These are phyloP conservation scores for Cosmia trapezina DNA, from an alignment of 2,888 invertebrate genomes.

Conservation along the genomic window DNA sequence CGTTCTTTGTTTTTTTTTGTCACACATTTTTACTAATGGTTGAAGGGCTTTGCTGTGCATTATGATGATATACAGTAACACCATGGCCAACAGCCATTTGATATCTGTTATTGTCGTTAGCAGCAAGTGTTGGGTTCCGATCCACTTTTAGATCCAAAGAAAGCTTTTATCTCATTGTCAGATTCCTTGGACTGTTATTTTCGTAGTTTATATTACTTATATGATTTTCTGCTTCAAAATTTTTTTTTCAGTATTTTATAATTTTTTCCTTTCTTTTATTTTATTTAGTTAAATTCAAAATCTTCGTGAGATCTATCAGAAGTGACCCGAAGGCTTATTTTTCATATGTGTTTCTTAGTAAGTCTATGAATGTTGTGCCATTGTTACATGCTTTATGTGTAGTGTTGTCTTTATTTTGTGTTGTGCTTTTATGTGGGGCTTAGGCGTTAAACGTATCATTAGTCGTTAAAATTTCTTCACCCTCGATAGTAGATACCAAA, in stretches of 20 bases:
- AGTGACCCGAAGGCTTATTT: conserved; percentile 76
- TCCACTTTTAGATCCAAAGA: background rate
- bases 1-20: background rate
- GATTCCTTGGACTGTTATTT: background rate
- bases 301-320: conserved; percentile 70
- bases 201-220: background rate
- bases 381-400: conserved; percentile 59
- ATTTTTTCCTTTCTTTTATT: conserved; percentile 55
- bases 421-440: background rate
- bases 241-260: conserved; percentile 39
- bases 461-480: background rate
- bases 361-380: conserved; percentile 70
- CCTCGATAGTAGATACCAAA: background rate
- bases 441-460: background rate
- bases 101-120: background rate
- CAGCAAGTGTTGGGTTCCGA: background rate
- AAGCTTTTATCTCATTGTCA: background rate
- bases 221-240: conserved; percentile 2
- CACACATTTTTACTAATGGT: background rate
- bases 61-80: background rate
- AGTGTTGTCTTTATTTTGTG: conserved; percentile 10
- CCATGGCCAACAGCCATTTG: background rate
- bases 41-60: background rate
- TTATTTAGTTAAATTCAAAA: conserved; percentile 79
- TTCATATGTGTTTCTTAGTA: conserved; percentile 78